Evolutionary conservation across 2,113 vertebrate genomes (phyloP).

Genomic region (Pipa parva): DNA sequence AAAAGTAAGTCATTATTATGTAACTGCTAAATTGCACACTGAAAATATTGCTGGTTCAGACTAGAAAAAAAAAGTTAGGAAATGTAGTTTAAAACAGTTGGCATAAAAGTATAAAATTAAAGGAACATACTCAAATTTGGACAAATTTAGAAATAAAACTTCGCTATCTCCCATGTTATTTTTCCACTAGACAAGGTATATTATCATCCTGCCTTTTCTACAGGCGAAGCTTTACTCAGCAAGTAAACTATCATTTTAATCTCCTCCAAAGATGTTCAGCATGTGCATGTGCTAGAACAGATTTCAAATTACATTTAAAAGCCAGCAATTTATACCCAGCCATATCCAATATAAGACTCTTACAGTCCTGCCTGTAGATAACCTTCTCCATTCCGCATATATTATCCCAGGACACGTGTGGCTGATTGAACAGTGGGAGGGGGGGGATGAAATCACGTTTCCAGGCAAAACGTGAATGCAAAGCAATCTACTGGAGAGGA

Average conservation of each 20-base stretch:
- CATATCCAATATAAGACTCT: slow-evolving; percentile 23
- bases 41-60: no score
- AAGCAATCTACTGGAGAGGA: neutral
- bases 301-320: slow-evolving; percentile 3
- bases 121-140: no score
- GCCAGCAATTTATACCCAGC: slow-evolving; percentile 8
- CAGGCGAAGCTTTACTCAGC: no score
- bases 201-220: no score
- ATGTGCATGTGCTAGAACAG: neutral
- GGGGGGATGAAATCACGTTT: slow-evolving; percentile 12
- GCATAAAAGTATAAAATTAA: no score
- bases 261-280: neutral
- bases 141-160: no score
- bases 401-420: slow-evolving; percentile 30
- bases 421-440: slow-evolving; percentile 41
- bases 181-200: no score
- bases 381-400: slow-evolving; percentile 33
- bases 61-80: no score
- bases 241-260: slow-evolving; percentile 5
- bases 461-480: slow-evolving; percentile 16
- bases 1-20: no score
- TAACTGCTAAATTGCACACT: no score
- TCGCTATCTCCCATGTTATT: no score
- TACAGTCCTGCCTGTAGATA: slow-evolving; percentile 45
- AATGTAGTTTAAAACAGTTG: no score